A percentile compares a stretch with the other conserved stretches of the same genome.
phyloP scores from a whole-genome alignment of 23 tunicate genomes.

The Styela plicata region DNA sequence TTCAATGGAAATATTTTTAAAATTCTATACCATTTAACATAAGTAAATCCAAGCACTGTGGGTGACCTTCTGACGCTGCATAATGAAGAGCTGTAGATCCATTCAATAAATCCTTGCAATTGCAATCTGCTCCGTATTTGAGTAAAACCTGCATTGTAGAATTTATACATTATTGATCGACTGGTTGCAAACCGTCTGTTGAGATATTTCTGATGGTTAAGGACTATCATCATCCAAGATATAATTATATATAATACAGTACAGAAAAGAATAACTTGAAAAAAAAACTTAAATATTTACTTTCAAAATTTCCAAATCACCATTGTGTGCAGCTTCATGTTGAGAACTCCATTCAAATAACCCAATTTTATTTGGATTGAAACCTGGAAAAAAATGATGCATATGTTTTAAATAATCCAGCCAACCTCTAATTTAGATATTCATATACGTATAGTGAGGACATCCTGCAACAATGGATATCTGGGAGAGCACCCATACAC shows the following conservation, averaged over 20 bases:
- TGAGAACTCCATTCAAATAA: slow-evolving; percentile 73
- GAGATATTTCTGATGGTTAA: too few relatives aligned
- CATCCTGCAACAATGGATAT: too few relatives aligned
- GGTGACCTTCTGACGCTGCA: slow-evolving; percentile 59
- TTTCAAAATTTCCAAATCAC: slow-evolving; percentile 55
- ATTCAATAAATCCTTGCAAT: slow-evolving; percentile 43
- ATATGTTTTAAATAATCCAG: too few relatives aligned
- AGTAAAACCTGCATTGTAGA: slow-evolving; percentile 65
- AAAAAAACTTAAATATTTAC: slow-evolving; percentile 22
- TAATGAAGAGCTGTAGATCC: slow-evolving; percentile 71
- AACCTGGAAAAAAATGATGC: slow-evolving; percentile 36
- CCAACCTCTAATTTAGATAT: too few relatives aligned
- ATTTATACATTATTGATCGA: too few relatives aligned
- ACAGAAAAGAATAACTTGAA: too few relatives aligned
- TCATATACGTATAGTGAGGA: too few relatives aligned
- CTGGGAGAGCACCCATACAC: too few relatives aligned
- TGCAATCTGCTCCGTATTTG: slow-evolving; percentile 42
- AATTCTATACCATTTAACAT: slow-evolving; percentile 6
- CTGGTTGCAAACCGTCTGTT: too few relatives aligned
- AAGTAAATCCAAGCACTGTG: slow-evolving; percentile 40
- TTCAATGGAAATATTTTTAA: too few relatives aligned
- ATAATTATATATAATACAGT: too few relatives aligned
- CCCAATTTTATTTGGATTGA: slow-evolving; percentile 65
- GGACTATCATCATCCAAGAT: too few relatives aligned
- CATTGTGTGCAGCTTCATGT: slow-evolving; percentile 79